These are phyloP conservation scores for Agrilus planipennis DNA, from an alignment of 1,140 invertebrate species.

Conservation along the genomic window DNA sequence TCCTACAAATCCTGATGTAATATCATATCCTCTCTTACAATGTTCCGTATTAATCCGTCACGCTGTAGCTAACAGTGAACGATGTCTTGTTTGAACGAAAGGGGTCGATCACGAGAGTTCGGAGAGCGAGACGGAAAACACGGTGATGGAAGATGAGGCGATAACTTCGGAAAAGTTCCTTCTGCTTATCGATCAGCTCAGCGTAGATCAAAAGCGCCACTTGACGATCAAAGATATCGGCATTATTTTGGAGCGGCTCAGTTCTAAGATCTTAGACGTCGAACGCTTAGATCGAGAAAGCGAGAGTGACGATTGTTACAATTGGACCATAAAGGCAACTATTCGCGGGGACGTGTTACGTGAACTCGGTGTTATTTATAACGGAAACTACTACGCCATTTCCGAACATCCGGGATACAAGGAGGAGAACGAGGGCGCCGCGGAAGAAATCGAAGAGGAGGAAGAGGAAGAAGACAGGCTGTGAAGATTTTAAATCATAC, in stretches of 20 bases:
- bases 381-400: slow-evolving; percentile 90
- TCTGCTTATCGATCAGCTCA: slow-evolving; percentile 81
- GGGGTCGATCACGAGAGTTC: slow-evolving; percentile 70
- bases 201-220: slow-evolving; percentile 80
- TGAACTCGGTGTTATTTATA: slow-evolving; percentile 87
- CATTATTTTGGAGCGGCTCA: slow-evolving; percentile 81
- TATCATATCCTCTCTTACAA: too few species aligned
- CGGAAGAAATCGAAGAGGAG: slow-evolving; percentile 67
- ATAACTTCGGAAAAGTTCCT: slow-evolving; percentile 84
- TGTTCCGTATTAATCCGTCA: too few species aligned
- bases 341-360: slow-evolving; percentile 79
- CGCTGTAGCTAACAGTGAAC: too few species aligned
- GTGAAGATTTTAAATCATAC: too few species aligned
- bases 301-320: slow-evolving; percentile 82
- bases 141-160: slow-evolving; percentile 78
- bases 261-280: slow-evolving; percentile 86
- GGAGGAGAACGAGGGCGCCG: slow-evolving; percentile 71
- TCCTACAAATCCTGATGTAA: too few species aligned
- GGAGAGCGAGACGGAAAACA: slow-evolving; percentile 86
- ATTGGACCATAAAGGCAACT: slow-evolving; percentile 71
- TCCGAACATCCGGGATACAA: slow-evolving; percentile 87
- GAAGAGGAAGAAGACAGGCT: slow-evolving; percentile 68
- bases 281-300: slow-evolving; percentile 80
- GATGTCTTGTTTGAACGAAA: too few species aligned
- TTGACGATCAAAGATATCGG: slow-evolving; percentile 90